Percentiles rank a stretch among this genome's conserved stretches.
Conservation (phyloP, 2,888 invertebrate species). For the Heliothis peltigera region DNA sequence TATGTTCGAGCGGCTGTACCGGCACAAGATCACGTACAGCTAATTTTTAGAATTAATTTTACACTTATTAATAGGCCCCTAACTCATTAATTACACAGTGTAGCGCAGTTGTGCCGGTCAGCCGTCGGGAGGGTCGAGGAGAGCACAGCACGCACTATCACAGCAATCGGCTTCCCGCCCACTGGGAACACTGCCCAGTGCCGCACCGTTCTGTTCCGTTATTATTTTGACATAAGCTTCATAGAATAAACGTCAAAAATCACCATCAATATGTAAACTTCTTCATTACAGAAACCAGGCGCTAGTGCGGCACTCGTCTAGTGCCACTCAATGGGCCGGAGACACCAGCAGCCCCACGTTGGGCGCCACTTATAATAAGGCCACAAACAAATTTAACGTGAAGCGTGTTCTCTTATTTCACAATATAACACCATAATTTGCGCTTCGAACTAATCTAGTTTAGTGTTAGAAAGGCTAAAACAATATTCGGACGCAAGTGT, state of each 20-base stretch:
- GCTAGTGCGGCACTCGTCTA: background rate
- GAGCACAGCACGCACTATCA: slow-evolving; percentile 88
- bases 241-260: too few species aligned
- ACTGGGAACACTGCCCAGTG: too few species aligned
- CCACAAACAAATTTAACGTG: slow-evolving; percentile 87
- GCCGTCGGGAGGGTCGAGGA: slow-evolving; percentile 75
- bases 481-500: slow-evolving; percentile 80
- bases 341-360: slow-evolving; percentile 75
- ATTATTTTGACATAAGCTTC: too few species aligned
- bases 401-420: slow-evolving; percentile 78
- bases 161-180: slow-evolving; percentile 82
- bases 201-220: too few species aligned
- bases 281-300: too few species aligned
- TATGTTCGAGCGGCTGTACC: slow-evolving; percentile 70
- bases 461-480: slow-evolving; percentile 70
- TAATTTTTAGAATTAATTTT: slow-evolving; percentile 68
- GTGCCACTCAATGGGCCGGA: slow-evolving; percentile 55
- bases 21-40: slow-evolving; percentile 70
- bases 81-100: slow-evolving; percentile 67
- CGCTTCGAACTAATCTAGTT: slow-evolving; percentile 74
- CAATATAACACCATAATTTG: slow-evolving; percentile 77
- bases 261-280: too few species aligned
- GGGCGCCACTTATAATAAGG: slow-evolving; percentile 86
- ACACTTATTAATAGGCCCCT: slow-evolving; percentile 82
- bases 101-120: slow-evolving; percentile 67